Base-by-base conservation (phyloP, 2,113 vertebrate genomes). In the Takifugu flavidus region DNA sequence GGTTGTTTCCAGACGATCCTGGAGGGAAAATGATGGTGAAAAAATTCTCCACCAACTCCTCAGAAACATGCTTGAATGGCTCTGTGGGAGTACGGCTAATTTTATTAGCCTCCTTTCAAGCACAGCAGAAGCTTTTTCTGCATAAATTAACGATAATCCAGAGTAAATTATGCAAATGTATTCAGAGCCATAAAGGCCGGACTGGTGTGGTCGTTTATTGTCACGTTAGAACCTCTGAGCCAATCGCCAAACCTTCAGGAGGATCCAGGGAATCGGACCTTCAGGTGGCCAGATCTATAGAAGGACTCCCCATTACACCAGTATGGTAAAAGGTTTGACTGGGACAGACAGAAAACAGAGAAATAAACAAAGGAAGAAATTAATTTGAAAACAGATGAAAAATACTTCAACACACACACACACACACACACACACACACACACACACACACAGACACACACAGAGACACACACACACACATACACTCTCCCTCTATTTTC, bases 131-230 rank as follows among this genome's bases (percentile, higher is more conserved):
- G 45, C 45, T 15, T 5, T 47, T 47, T 5, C 45, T 47, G 45
- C 45, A 47, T 47, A 47, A 47, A 47, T 47, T 47, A 47, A 13
- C 14, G 45, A 47, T 47, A 47, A 47, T 47, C 45, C 45, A 47
- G 45, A 47, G 45, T 82, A 89, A 91, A 88, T 88, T 90, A 90
- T 91, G 88, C 82, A 82, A 87, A 90, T 91, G 56, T 89, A 91
- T 91, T 89, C 90, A 14, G 77, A 62, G 46, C 64, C 78, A 75
- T 82, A 80, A 76, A 83, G 70, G 51, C 69, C 70, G 72, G 77
- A 20, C 80, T 53, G 62, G 62, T 13, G 51, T 64, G 65, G 67
- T 73, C 54, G 50, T 73, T 70, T 65, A 69, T 79, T 78, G 78
- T 78, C 65, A 80, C 69, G 70, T 78, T 75, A 54, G 80, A 75